These are phyloP conservation scores for Gasterosteus nipponicus DNA, from an alignment of 2,113 vertebrate species.

Conservation along the genomic window DNA sequence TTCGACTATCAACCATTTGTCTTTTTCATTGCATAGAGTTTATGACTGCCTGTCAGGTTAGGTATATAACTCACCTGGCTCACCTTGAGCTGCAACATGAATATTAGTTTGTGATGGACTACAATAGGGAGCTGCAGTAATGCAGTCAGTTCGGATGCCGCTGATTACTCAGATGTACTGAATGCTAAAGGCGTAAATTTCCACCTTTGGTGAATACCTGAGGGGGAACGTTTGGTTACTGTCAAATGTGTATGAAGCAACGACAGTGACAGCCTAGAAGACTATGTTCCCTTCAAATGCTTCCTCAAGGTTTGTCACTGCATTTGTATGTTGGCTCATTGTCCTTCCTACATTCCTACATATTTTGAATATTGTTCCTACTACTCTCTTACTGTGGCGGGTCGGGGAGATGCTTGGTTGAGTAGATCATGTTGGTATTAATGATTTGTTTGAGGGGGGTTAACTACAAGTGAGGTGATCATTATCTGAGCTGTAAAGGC, in stretches of 20 bases:
- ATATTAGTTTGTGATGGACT: conserved; percentile 27
- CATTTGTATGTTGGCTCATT: not conserved
- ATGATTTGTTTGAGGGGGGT: not conserved
- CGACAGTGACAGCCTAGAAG: not conserved
- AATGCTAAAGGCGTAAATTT: not conserved
- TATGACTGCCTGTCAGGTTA: not conserved
- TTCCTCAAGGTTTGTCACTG: not conserved
- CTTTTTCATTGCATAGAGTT: conserved; percentile 1
- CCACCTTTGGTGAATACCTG: not conserved
- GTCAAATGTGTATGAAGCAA: too few relatives aligned
- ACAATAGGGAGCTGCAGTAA: conserved; percentile 1
- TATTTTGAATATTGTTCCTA: too few relatives aligned
- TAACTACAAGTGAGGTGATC: not conserved
- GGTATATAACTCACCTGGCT: conserved; percentile 30
- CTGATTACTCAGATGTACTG: not conserved
- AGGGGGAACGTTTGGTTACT: too few relatives aligned
- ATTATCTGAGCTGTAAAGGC: not conserved
- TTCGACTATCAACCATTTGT: not conserved
- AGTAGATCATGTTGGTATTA: not conserved
- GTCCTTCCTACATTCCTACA: not conserved
- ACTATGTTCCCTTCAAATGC: not conserved
- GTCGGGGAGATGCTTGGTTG: not conserved
- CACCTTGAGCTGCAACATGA: not conserved
- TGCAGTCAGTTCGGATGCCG: conserved; percentile 6
- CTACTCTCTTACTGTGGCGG: not conserved